Evolutionary conservation across 2,888 invertebrate species (phyloP).

Genomic region (Cyrtodaria siliqua): DNA sequence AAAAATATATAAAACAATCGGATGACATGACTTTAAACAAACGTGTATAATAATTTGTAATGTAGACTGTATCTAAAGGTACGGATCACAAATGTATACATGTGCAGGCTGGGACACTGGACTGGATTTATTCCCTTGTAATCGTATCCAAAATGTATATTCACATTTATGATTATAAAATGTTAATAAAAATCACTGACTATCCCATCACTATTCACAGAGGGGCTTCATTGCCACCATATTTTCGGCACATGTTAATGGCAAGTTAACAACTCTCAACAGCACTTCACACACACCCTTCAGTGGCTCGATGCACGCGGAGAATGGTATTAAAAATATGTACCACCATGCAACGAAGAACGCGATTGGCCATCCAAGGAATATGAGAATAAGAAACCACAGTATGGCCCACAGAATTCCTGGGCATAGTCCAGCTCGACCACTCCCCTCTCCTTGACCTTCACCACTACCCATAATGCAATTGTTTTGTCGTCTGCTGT

Average conservation of each 20-base stretch:
- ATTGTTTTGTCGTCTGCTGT: no score
- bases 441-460: conserved; percentile 73
- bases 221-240: conserved; percentile 65
- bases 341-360: conserved; percentile 62
- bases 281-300: conserved; percentile 54
- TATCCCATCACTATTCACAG: conserved; percentile 81
- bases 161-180: no score
- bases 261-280: conserved; percentile 51
- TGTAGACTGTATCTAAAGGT: no score
- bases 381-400: conserved; percentile 60
- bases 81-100: no score
- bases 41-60: no score
- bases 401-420: conserved; percentile 71
- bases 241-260: conserved; percentile 62
- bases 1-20: no score
- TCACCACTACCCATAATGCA: conserved; percentile 67
- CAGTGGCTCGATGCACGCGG: conserved; percentile 56
- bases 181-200: conserved; percentile 83
- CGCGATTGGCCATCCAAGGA: conserved; percentile 62
- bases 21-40: no score
- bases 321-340: conserved; percentile 58
- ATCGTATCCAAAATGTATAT: no score
- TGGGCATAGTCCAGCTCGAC: conserved; percentile 65
- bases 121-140: no score
- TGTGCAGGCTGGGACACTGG: no score